phyloP scores from a whole-genome alignment of 2,888 invertebrate species.

The Drosophila neotestacea region DNA sequence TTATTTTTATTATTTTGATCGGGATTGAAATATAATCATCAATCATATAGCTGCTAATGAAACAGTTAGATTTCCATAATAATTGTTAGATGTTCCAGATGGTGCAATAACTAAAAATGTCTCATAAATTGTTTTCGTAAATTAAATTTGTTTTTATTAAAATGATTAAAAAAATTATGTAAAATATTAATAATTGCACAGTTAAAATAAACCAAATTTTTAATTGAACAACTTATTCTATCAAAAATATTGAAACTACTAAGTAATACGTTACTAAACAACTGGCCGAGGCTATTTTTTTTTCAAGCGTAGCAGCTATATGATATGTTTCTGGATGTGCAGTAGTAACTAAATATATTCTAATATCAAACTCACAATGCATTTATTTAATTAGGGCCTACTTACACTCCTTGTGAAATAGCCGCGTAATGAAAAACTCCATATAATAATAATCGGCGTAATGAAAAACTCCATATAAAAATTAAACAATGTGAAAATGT shows the following conservation, averaged over 20 bases:
- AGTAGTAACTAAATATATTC: conserved; percentile 15
- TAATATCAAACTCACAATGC: conserved; percentile 17
- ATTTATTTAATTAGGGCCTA: background rate
- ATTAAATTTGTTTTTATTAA: conserved; percentile 4
- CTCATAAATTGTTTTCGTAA: background rate
- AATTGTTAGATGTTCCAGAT: background rate
- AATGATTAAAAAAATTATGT: background rate
- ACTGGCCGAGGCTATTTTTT: background rate
- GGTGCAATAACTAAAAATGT: background rate
- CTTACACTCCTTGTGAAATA: too few species aligned
- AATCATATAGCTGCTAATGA: conserved; percentile 52
- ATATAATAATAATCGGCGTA: too few species aligned
- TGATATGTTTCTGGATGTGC: conserved; percentile 45
- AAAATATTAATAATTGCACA: conserved; percentile 30
- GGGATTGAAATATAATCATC: conserved; percentile 3
- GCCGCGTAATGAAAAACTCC: too few species aligned
- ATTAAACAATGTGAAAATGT: too few species aligned
- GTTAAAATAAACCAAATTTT: conserved; percentile 18
- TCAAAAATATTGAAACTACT: background rate
- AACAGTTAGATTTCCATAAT: conserved; percentile 13
- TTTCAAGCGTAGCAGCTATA: conserved; percentile 50
- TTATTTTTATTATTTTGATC: conserved; percentile 8
- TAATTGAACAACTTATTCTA: conserved; percentile 5
- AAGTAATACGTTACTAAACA: background rate
- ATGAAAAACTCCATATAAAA: too few species aligned